Conservation (phyloP, 2,113 vertebrate species). For the Platysternon megacephalum region DNA sequence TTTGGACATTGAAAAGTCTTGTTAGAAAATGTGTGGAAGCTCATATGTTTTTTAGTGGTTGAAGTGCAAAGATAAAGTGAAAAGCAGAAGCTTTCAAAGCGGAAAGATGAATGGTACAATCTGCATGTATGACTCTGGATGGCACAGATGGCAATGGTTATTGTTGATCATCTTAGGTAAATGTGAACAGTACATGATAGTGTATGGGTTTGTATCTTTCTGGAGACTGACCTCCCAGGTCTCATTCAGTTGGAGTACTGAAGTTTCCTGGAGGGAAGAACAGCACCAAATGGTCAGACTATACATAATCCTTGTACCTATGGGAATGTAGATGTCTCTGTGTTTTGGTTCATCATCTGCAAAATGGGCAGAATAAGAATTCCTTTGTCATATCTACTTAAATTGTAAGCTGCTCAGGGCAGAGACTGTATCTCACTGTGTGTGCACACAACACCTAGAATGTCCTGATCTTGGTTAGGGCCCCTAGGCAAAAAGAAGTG, state of each 20-base stretch:
- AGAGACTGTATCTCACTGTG: not conserved
- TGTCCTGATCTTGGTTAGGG: not conserved
- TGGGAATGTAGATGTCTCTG: not conserved
- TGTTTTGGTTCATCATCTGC: not conserved
- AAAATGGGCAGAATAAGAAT: not conserved
- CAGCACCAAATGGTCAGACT: not conserved
- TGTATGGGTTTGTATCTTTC: not conserved
- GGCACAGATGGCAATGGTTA: not conserved
- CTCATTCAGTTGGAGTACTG: not conserved
- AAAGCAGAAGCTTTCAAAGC: not conserved
- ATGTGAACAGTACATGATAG: not conserved
- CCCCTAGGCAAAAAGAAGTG: not conserved
- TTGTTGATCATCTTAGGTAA: not conserved
- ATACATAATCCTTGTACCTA: not conserved
- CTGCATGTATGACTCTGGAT: slow-evolving; percentile 21
- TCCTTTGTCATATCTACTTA: not conserved
- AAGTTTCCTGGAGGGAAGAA: not conserved
- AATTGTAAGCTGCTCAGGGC: not conserved
- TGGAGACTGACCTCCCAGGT: not conserved
- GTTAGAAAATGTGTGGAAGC: not conserved
- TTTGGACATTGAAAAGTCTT: not conserved
- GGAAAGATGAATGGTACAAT: not conserved
- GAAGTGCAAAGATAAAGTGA: slow-evolving; percentile 12
- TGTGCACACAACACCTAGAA: not conserved
- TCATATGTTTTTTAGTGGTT: not conserved